Base-by-base conservation (phyloP, 2,888 invertebrate species). In the Archips xylosteana region DNA sequence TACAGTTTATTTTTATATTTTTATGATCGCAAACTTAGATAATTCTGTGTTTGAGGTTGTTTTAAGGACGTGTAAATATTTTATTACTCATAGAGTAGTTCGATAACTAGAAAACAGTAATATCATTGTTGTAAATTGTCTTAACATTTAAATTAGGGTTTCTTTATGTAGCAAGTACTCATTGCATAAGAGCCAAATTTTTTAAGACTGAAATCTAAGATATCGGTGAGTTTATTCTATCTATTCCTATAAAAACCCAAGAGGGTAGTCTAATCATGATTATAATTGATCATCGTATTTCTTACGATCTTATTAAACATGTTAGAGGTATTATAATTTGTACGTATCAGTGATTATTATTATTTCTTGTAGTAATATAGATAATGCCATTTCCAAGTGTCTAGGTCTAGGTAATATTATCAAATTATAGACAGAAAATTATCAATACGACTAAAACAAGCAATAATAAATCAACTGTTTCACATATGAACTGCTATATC, bases 181-280 rank as follows among this genome's bases (percentile, higher is more conserved):
- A 89, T 90, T 85, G 59, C 63, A 87, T 89, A 90, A 87, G 91
- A 92, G 93, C 93, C 94, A 93, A 94, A 94, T 91, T 89, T 90
- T 90, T 89, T 85, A 93, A 94, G 94, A 94, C 94, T 94, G 94
- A 94, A 88, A 89, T 91, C 86, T 69, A 69, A 49, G 47, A 84
- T 86, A 87, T 89, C 88, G 88, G 85, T 81, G 81, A 83, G 85
- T 85, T 80, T 82, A 82, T 80, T 76, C 75, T 77, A 75, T 76
- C 75, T 77, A 75, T 63, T 74, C 32, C 34, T 64, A 68, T 57
- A 59, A 63, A 68, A 67, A 49, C n/a, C 9, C 59, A 61, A 65
- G 51, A 54, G 32, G 49, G 67, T 13, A 74, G 61, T 60, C 51
- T 70, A 68, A 65, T 74, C 23, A 34, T 65, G 65, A 60, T 66